Base-by-base conservation (phyloP, 2,113 vertebrate genomes). In the Pleuronectes platessa region DNA sequence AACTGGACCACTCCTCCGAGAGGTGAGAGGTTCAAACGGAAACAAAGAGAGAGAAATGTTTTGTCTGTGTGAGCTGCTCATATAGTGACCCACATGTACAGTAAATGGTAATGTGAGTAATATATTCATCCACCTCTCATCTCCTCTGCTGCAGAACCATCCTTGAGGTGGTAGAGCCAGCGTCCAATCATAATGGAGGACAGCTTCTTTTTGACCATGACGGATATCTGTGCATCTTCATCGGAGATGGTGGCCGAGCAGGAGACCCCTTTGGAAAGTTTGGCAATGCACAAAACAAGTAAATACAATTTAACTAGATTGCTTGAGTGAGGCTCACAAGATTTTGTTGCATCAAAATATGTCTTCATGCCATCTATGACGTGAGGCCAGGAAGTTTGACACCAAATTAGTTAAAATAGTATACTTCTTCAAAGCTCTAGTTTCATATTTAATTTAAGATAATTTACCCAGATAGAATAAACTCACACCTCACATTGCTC, bases 201-300 rank as follows among this genome's bases (percentile, higher is more conserved):
- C 95, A 96, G 65, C 92, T 96, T 18, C 92, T 96, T 13, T 96
- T 96, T 60, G 95, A 94, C 1, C 84, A 89, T 12, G 95, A 96
- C 2, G 94, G 93, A 2, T 95, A 94, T 59, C 88, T 96, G 37
- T 96, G 95, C 85, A 93, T 96, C 73, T 96, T 96, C 74, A 95
- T 93, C 9, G 95, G 95, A 1, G 95, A 96, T n/a, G 95, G 95
- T 0, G 95, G 95, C 0, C 89, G 89, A 76, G 95, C 94, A 0
- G 95, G 95, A 23, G 95, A 96, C 74, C 95, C 95, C 2, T 96
- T 96, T 80, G 95, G 95, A 49, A 92, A 94, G 80, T 96, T 95
- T 85, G 95, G 95, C 24, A 96, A 96, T 75, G 89, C 95, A 53
- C 95, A 96, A 89, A 96, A 96, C 84, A 95, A 95, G 95, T 96